phyloP scores from a whole-genome alignment of 2,113 vertebrate genomes.

The Chaetops frenatus region DNA sequence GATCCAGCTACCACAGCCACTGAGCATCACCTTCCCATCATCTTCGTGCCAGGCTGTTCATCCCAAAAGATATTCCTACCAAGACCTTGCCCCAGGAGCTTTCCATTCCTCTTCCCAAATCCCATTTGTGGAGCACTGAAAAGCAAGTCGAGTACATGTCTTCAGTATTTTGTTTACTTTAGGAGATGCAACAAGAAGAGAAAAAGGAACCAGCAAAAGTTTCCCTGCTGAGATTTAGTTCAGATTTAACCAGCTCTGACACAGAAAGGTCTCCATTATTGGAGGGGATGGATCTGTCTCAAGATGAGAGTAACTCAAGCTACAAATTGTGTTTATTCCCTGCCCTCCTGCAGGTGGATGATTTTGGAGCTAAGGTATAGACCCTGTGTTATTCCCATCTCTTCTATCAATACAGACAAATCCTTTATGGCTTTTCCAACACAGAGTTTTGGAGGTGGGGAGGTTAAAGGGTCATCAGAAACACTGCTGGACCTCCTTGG shows the following conservation, averaged over 20 bases:
- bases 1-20: neutral
- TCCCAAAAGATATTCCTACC: neutral
- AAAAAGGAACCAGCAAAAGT: neutral
- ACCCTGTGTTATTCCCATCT: neutral
- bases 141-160: rapidly evolving
- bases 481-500: neutral
- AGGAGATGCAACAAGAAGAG: neutral
- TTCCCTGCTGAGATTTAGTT: neutral
- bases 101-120: neutral
- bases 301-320: neutral
- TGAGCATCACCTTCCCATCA: neutral
- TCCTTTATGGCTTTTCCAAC: neutral
- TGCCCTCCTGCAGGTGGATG: neutral
- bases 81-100: neutral
- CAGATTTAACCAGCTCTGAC: neutral
- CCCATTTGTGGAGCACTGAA: neutral
- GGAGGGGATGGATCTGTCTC: neutral
- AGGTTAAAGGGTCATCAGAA: neutral
- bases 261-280: neutral
- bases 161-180: neutral
- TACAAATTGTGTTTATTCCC: neutral
- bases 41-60: neutral
- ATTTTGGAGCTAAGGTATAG: neutral
- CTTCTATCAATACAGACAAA: neutral
- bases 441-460: neutral